phyloP scores from a whole-genome alignment of 64 coral and sea anemone species.

The Actinia equina region DNA sequence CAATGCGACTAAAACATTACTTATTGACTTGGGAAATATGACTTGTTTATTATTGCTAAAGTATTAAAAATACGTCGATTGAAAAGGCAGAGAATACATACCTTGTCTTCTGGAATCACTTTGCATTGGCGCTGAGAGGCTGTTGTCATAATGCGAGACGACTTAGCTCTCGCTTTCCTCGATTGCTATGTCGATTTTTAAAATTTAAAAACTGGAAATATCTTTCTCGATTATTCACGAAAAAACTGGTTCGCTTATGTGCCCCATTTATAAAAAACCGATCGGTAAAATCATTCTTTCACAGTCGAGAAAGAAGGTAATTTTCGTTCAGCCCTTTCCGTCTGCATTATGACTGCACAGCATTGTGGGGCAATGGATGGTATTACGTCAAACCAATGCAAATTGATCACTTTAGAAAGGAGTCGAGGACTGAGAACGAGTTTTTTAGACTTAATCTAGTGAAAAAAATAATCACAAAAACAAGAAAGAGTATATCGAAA shows the following conservation, averaged over 20 bases:
- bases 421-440: too few relatives aligned
- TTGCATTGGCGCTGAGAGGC: constrained; percentile 21
- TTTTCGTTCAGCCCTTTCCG: constrained; percentile 20
- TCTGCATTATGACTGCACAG: neutral
- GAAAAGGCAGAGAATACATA: neutral
- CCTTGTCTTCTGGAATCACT: constrained; percentile 36
- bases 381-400: neutral
- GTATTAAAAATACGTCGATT: neutral
- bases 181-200: constrained; percentile 8
- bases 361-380: neutral
- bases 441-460: too few relatives aligned
- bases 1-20: neutral
- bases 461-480: too few relatives aligned
- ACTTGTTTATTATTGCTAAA: neutral
- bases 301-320: neutral
- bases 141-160: constrained; percentile 30
- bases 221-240: constrained; percentile 15
- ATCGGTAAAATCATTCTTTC: neutral
- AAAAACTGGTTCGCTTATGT: constrained; percentile 6
- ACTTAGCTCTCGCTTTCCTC: constrained; percentile 18
- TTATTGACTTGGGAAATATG: neutral
- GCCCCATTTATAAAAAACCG: constrained; percentile 6
- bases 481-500: too few relatives aligned
- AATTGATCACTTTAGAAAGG: too few relatives aligned
- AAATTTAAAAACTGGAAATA: neutral